Evolutionary conservation across 37 sponge, comb jelly and placozoan species (phyloP).

Genomic region (Crambe crambe): DNA sequence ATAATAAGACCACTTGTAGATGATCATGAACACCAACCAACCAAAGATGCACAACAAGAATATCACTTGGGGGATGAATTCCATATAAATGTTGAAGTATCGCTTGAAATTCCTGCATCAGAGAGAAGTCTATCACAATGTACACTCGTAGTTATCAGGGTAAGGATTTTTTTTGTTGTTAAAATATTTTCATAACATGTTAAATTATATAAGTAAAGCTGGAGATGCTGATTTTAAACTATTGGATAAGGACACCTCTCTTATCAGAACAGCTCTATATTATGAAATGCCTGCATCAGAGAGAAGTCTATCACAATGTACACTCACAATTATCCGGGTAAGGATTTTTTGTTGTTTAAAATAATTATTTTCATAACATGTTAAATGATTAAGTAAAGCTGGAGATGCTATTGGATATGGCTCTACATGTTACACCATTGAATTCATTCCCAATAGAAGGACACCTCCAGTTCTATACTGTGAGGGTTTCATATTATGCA

Average conservation of each 20-base stretch:
- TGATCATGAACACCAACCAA: slow-evolving; percentile 88
- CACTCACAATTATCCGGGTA: neutral
- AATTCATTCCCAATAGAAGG: no score
- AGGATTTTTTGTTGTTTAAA: neutral
- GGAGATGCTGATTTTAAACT: no score
- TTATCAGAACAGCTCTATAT: no score
- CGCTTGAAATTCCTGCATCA: slow-evolving; percentile 79
- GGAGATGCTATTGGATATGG: no score
- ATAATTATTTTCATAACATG: no score
- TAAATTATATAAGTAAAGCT: no score
- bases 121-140: no score
- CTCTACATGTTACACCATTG: no score
- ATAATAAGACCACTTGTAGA: slow-evolving; percentile 93
- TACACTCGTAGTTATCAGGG: neutral
- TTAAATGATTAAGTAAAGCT: no score
- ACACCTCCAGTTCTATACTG: slow-evolving; percentile 3
- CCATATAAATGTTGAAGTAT: slow-evolving; percentile 68
- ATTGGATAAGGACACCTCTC: no score
- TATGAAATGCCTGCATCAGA: slow-evolving; percentile 84
- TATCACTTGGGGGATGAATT: slow-evolving; percentile 81
- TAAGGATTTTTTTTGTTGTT: neutral
- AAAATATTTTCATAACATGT: no score
- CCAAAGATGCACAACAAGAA: slow-evolving; percentile 92
- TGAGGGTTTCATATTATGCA: slow-evolving; percentile 37
- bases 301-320: no score